Evolutionary conservation across 1,140 invertebrate species (phyloP).

Genomic region (Yoshiicerus persimilis): DNA sequence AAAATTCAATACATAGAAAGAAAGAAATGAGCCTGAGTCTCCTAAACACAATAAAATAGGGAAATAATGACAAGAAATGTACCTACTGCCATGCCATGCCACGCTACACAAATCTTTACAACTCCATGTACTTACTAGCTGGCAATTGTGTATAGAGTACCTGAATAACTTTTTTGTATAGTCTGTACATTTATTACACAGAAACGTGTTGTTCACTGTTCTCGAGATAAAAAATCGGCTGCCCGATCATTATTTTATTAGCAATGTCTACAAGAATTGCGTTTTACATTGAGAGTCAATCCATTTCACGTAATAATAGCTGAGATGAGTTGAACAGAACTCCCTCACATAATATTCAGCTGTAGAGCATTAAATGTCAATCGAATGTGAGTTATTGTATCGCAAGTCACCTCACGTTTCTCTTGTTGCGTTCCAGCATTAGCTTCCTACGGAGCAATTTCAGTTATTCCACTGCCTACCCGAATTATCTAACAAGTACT

Average conservation of each 20-base stretch:
- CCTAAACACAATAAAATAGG: not conserved
- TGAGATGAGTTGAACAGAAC: not conserved
- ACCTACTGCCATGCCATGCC: not conserved
- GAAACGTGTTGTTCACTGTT: not conserved
- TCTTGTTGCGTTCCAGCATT: not conserved
- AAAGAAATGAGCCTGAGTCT: not conserved
- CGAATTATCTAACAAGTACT: not conserved
- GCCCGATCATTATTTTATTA: not conserved
- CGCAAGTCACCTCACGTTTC: constrained; percentile 13
- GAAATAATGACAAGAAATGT: not conserved
- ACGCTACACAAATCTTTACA: not conserved
- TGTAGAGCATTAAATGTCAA: not conserved
- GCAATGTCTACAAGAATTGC: not conserved
- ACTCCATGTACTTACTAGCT: not conserved
- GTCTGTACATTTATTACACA: not conserved
- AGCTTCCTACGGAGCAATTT: not conserved
- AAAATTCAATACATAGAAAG: not conserved
- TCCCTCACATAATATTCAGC: not conserved
- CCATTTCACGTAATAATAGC: not conserved
- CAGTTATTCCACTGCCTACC: not conserved
- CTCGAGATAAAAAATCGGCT: not conserved
- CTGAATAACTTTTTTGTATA: too few species aligned
- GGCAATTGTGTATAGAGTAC: not conserved
- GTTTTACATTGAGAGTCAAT: not conserved
- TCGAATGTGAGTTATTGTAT: not conserved